These are phyloP conservation scores for Lamprotornis superbus DNA, from an alignment of 2,113 vertebrate genomes.

Conservation along the genomic window DNA sequence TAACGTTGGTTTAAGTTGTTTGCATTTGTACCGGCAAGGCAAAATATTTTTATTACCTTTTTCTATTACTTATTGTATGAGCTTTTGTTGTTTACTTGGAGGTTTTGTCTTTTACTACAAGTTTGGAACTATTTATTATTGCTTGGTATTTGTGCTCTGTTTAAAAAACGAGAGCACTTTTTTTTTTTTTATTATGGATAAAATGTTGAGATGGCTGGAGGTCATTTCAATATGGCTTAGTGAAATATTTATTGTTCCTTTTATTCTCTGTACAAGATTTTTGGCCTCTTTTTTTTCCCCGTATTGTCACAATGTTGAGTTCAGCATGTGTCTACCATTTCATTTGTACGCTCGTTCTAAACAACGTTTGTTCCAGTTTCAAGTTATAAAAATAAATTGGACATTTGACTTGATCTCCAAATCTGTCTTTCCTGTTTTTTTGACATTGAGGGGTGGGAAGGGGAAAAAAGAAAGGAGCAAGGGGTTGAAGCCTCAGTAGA, in stretches of 20 bases:
- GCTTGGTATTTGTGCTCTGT: conserved; percentile 84
- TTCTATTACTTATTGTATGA: conserved; percentile 87
- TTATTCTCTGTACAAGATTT: conserved; percentile 85
- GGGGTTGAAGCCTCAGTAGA: not conserved
- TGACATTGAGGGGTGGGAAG: conserved; percentile 41
- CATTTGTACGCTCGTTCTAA: conserved; percentile 87
- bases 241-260: conserved; percentile 89
- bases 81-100: conserved; percentile 87
- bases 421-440: conserved; percentile 78
- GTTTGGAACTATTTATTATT: conserved; percentile 91
- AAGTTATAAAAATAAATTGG: conserved; percentile 89
- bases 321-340: conserved; percentile 88
- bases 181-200: conserved; percentile 81
- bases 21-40: conserved; percentile 85
- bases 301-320: conserved; percentile 83
- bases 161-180: conserved; percentile 79
- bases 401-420: conserved; percentile 87
- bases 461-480: not conserved
- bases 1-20: conserved; percentile 78
- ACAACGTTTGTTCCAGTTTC: conserved; percentile 88
- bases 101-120: conserved; percentile 86
- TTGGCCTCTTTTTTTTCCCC: conserved; percentile 77
- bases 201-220: conserved; percentile 83
- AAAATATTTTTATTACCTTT: conserved; percentile 89
- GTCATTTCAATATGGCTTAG: conserved; percentile 85